These are phyloP conservation scores for Phymastichus coffea DNA, from an alignment of 1,140 invertebrate species.

Conservation along the genomic window DNA sequence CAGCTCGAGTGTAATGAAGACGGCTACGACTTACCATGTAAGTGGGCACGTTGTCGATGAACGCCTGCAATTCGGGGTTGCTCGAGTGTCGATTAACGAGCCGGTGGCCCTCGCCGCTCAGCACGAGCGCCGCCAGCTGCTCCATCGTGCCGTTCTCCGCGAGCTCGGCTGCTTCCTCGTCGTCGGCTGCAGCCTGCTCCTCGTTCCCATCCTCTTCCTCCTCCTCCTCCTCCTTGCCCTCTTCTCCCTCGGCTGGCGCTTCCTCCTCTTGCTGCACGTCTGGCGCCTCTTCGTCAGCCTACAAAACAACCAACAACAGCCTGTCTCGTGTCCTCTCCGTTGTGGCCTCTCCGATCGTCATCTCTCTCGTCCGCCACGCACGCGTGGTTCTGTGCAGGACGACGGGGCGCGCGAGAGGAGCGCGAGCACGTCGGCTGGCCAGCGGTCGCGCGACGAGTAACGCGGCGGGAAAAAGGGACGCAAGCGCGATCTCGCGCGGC, in stretches of 20 bases:
- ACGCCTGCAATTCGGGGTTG: conserved; percentile 82
- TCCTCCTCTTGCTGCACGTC: not conserved
- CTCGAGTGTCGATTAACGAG: conserved; percentile 71
- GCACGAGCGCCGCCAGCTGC: conserved; percentile 81
- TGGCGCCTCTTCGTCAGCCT: not conserved
- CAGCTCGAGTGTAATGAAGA: no score
- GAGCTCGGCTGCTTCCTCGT: conserved; percentile 62
- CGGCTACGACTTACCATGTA: conserved; percentile 86
- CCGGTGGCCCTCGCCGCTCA: conserved; percentile 81
- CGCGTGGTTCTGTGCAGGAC: no score
- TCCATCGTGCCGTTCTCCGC: conserved; percentile 82
- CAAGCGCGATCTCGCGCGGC: no score
- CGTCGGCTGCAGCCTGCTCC: conserved; percentile 39
- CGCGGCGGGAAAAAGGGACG: no score
- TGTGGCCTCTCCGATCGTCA: not conserved
- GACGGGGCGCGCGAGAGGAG: no score
- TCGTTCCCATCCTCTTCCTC: conserved; percentile 37
- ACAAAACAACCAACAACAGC: conserved; percentile 1
- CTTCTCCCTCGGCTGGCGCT: not conserved
- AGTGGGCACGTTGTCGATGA: conserved; percentile 84
- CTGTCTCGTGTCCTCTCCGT: not conserved
- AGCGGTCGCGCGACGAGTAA: no score
- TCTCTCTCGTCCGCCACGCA: not conserved
- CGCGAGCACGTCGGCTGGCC: no score
- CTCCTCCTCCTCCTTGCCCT: conserved; percentile 30